Evolutionary conservation across 2,113 vertebrate species (phyloP), one percentile per base, ranked within the genome.

Genomic region (Zosterops borbonicus): DNA sequence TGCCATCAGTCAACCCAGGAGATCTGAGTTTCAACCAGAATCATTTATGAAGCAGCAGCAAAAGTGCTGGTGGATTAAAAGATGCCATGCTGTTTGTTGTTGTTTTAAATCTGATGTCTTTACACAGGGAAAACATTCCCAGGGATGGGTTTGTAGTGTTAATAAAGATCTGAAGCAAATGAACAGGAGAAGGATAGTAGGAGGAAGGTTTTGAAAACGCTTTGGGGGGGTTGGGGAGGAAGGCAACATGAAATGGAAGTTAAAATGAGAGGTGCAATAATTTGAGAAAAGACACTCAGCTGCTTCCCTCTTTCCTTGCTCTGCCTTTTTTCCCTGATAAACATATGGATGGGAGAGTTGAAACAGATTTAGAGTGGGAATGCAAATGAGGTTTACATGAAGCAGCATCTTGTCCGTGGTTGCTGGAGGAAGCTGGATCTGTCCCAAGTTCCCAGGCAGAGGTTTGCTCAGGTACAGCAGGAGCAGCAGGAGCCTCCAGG

Each of bases 341-440:
- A 83, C 70, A 75, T 73, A 79, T 3, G 46, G 65, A 71, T 17
- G 14, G 68, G 35, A 44, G 94, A 88, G 62, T 27, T 69, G 83
- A 95, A 96, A 93, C 12, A 92, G 87, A 94, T 95, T 96, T 88
- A 73, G 88, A 83, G 53, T n/a, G 64, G 95, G 90, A 87, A 96
- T 88, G 81, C 70, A 95, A 90, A 95, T 84, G 83, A 94, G 64
- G 85, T 90, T 95, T 94, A 53, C 63, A 56, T 4, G 49, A 88
- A 91, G 65, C 73, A 94, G 63, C 93, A 85, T 83, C 89, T 65
- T 74, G 77, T 73, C 81, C 4, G 0, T 64, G 11, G 64, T 63
- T 94, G 74, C 56, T 90, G 88, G 75, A 83, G 33, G 82, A 90
- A 28, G 19, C 93, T 95, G 96, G 94, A 94, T 64, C 4, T 20